Evolutionary conservation across 2,797 vertebrate species (phyloP).

Genomic region (Poliocrania exsul): DNA sequence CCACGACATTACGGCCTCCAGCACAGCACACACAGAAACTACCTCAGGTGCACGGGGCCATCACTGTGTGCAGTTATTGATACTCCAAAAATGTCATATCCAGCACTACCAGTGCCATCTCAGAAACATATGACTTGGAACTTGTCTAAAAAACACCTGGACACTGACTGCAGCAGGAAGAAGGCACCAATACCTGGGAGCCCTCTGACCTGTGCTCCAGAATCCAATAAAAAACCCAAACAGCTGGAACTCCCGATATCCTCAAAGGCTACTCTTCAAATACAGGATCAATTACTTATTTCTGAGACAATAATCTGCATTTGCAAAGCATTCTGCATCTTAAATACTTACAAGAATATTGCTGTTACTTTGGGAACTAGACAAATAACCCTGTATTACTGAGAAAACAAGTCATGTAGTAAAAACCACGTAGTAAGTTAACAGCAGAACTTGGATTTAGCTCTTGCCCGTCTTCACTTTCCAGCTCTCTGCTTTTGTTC

Average conservation of each 20-base stretch:
- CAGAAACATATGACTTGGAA: background rate
- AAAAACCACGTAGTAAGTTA: background rate
- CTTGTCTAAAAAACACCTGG: background rate
- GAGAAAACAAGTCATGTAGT: background rate
- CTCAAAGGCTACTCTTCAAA: background rate
- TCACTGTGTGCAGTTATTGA: background rate
- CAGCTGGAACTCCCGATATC: background rate
- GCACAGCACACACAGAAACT: background rate
- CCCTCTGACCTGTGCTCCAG: background rate
- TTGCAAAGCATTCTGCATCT: background rate
- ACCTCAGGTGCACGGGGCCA: background rate
- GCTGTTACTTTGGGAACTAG: background rate
- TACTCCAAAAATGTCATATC: background rate
- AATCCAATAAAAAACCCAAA: background rate
- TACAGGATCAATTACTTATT: background rate
- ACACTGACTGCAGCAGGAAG: background rate
- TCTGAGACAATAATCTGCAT: background rate
- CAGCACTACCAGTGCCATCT: background rate
- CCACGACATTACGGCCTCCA: background rate
- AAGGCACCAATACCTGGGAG: background rate
- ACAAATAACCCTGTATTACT: background rate
- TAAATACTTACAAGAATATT: background rate
- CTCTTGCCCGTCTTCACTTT: background rate
- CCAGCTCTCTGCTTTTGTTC: background rate
- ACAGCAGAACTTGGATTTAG: background rate